These are phyloP conservation scores for Glaucidium brasilianum DNA, from an alignment of 2,113 vertebrate species.

Conservation along the genomic window DNA sequence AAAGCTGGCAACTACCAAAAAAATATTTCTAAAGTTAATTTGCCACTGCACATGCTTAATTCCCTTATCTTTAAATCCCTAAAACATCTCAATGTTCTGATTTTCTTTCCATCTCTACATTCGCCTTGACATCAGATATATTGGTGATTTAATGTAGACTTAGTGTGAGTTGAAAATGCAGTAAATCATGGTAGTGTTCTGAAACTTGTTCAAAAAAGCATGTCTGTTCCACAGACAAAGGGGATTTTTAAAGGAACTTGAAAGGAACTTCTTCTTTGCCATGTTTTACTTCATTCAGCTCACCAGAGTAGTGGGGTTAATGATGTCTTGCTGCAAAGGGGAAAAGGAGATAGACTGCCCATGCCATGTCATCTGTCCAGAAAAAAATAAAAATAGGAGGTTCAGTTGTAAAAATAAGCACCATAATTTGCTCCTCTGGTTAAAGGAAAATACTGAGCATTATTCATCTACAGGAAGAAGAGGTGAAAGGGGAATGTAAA, in stretches of 20 bases:
- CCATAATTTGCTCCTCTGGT: not conserved
- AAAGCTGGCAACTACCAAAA: not conserved
- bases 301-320: not conserved
- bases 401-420: not conserved
- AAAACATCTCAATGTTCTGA: conserved; percentile 4
- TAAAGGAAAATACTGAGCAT: not conserved
- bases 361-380: not conserved
- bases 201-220: conserved; percentile 1
- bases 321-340: not conserved
- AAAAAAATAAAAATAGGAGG: not conserved
- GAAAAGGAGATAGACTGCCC: not conserved
- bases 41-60: conserved; percentile 42
- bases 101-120: conserved; percentile 27
- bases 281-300: conserved; percentile 18
- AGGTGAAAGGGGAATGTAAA: not conserved
- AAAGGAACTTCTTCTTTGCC: not conserved
- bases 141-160: conserved; percentile 65
- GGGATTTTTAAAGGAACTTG: conserved; percentile 17
- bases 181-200: conserved; percentile 57
- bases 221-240: conserved; percentile 16
- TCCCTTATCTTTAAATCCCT: conserved; percentile 39
- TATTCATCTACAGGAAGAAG: not conserved
- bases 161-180: conserved; percentile 24
- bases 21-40: not conserved
- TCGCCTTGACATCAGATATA: conserved; percentile 49